Conservation (phyloP, 2,797 vertebrate species). For the Pangasius djambal region DNA sequence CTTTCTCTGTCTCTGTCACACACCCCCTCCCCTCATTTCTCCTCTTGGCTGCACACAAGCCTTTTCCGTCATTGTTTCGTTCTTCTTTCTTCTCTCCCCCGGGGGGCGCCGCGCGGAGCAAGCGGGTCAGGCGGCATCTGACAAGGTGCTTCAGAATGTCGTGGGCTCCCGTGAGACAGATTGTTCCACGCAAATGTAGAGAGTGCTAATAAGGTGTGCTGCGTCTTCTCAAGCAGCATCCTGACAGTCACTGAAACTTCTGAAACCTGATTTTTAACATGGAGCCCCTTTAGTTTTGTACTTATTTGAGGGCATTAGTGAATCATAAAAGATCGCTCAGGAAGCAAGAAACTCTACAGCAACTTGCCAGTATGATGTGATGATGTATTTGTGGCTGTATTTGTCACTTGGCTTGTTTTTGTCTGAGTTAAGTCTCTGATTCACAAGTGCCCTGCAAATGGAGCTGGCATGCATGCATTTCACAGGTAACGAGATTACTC, state of each 20-base stretch:
- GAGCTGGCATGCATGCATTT: slow-evolving; percentile 92
- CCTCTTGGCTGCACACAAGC: slow-evolving; percentile 62
- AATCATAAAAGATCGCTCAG: not conserved
- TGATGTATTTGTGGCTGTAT: slow-evolving; percentile 27
- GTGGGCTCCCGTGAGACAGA: slow-evolving; percentile 80
- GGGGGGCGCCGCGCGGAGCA: slow-evolving; percentile 65
- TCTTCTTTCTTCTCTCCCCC: slow-evolving; percentile 62
- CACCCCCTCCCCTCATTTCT: slow-evolving; percentile 53
- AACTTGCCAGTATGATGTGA: slow-evolving; percentile 24
- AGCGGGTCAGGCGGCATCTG: slow-evolving; percentile 76
- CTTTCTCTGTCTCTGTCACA: slow-evolving; percentile 58
- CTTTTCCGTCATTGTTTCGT: slow-evolving; percentile 65
- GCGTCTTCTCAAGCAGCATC: slow-evolving; percentile 43
- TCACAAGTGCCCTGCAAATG: slow-evolving; percentile 88
- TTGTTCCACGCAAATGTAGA: slow-evolving; percentile 77
- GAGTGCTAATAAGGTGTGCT: slow-evolving; percentile 59
- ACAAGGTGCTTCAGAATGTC: slow-evolving; percentile 85
- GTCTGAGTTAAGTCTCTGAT: slow-evolving; percentile 60
- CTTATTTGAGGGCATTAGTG: not conserved
- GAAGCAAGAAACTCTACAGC: not conserved
- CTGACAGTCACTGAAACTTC: not conserved
- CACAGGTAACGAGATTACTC: slow-evolving; percentile 95
- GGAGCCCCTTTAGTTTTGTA: not conserved
- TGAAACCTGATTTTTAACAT: not conserved
- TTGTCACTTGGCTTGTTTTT: slow-evolving; percentile 45